Evolutionary conservation across 2,797 vertebrate species (phyloP).

Genomic region (Periophthalmus magnuspinnatus): DNA sequence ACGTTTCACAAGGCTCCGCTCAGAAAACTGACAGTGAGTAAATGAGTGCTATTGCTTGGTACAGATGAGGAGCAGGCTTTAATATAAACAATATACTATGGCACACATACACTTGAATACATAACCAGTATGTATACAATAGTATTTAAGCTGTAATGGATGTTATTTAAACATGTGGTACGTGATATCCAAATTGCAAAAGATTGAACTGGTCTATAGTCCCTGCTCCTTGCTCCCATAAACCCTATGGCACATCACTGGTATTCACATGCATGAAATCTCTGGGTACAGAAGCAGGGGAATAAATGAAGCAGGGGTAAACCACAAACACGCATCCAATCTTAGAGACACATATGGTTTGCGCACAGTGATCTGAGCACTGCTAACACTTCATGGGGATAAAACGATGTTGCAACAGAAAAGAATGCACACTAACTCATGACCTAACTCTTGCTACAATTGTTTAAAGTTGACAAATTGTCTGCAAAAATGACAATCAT

Average conservation of each 20-base stretch:
- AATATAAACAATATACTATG: not conserved
- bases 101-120: not conserved
- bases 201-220: not conserved
- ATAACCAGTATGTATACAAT: not conserved
- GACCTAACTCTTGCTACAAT: too few species aligned
- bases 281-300: not conserved
- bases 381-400: too few species aligned
- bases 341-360: not conserved
- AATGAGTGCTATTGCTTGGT: conserved; percentile 17
- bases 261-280: not conserved
- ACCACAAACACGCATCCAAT: not conserved
- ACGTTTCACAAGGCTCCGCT: conserved; percentile 43
- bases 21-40: conserved; percentile 42
- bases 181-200: not conserved
- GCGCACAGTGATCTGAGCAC: too few species aligned
- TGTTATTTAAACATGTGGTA: not conserved
- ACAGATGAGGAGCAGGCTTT: not conserved
- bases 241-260: too few species aligned
- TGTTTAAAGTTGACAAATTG: too few species aligned
- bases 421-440: too few species aligned
- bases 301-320: not conserved
- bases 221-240: not conserved
- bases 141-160: not conserved
- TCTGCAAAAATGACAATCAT: too few species aligned
- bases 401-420: too few species aligned